Evolutionary conservation across 2,113 vertebrate species (phyloP), one percentile per base, ranked within the genome.

Genomic region (Leuciscus idus): DNA sequence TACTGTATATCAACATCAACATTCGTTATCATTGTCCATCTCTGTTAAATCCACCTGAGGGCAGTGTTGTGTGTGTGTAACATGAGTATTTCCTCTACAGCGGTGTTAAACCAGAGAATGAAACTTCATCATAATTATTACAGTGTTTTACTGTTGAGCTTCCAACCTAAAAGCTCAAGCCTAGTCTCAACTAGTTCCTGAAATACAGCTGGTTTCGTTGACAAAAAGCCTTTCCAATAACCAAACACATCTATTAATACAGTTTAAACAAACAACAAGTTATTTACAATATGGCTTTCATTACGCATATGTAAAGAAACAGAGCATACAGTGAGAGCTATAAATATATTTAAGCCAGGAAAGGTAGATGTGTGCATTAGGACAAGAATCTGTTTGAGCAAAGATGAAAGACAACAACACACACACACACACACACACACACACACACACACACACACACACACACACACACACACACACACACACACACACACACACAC

Each of bases 271-370:
- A 43, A 48, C 36, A 73, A 2, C 1, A 33, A 19, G 46, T 55
- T 86, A 73, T 83, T 68, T 80, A 68, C 23, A 75, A 57, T 12
- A 76, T 6, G 15, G 6, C 2, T 36, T 61, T 52, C 81, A 73
- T 26, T 10, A 4, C 57, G 87, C 88, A 90, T 85, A 89, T 88
- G 90, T 87, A 92, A 88, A 26, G 62, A 78, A 87, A 85, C 85
- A 77, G 62, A 84, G 84, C 10, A 55, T 52, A 87, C 39, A 84
- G 23, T 70, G 30, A 75, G n/a, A 23, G 26, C 19, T 76, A n/a
- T 26, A 66, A 78, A 66, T 48, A 76, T 76, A 36, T 8, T 30
- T 33, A n/a, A 66, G 43, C 6, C 26, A 64, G 19, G 36, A 17
- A 43, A 77, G 43, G 43, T 2, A 30, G 15, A 2, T 10, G 50